A percentile compares a stretch with the other conserved stretches of the same genome.
These are phyloP conservation scores for Catharus fuscescens DNA, from an alignment of 2,113 vertebrate genomes.

Conservation along the genomic window DNA sequence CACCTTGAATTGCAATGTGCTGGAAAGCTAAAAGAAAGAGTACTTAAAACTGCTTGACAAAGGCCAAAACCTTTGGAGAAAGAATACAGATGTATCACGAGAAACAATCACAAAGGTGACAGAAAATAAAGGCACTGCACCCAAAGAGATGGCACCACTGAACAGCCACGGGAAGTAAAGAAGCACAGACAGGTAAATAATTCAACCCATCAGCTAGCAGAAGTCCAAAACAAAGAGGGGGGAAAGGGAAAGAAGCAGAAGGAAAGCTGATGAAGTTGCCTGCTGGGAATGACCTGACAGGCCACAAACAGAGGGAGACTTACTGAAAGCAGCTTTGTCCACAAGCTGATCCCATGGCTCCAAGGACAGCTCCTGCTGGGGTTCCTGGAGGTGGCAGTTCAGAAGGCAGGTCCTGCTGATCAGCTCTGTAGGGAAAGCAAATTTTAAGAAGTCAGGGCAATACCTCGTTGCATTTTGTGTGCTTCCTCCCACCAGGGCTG, in stretches of 20 bases:
- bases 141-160: background rate
- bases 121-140: background rate
- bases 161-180: background rate
- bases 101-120: background rate
- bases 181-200: background rate
- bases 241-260: background rate
- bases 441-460: background rate
- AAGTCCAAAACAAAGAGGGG: background rate
- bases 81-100: background rate
- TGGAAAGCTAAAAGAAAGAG: background rate
- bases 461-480: too few species aligned
- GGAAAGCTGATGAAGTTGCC: background rate
- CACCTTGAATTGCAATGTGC: background rate
- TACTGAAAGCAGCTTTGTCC: background rate
- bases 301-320: background rate
- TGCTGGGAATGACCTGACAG: background rate
- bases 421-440: background rate
- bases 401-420: background rate
- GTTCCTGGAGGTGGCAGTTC: background rate
- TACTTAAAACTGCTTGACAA: background rate
- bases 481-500: fast-evolving
- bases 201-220: background rate
- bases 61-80: background rate
- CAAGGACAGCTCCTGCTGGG: background rate
- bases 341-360: background rate